A percentile compares a stretch with the other conserved stretches of the same genome.
Evolutionary conservation across 2,113 vertebrate species (phyloP).

Genomic region (Ornithorhynchus anatinus): DNA sequence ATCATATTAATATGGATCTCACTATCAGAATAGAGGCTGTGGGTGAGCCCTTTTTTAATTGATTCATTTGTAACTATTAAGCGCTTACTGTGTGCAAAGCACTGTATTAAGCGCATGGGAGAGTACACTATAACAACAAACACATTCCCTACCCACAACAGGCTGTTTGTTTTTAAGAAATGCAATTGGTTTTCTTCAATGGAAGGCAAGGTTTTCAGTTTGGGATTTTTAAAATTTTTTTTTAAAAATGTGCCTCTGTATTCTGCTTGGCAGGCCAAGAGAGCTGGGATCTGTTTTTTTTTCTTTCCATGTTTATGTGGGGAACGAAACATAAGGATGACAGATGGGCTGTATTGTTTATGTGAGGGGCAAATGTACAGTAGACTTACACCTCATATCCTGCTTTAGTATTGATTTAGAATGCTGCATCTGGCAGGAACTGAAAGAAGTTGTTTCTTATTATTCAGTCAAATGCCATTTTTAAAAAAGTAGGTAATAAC

Average conservation of each 20-base stretch:
- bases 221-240: neutral
- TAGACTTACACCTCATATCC: neutral
- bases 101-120: too few species aligned
- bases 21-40: too few species aligned
- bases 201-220: too few species aligned
- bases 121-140: too few species aligned
- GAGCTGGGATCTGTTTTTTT: neutral
- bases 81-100: too few species aligned
- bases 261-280: neutral
- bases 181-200: neutral
- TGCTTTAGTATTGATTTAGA: constrained; percentile 31
- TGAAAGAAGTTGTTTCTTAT: constrained; percentile 26
- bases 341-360: constrained; percentile 10
- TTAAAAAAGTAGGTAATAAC: neutral
- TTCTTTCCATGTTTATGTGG: neutral
- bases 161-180: neutral
- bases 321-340: constrained; percentile 4
- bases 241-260: neutral
- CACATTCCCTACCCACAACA: too few species aligned
- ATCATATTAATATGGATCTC: too few species aligned
- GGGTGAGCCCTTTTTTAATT: neutral
- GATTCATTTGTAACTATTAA: too few species aligned
- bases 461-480: constrained; percentile 34
- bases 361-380: constrained; percentile 16
- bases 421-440: constrained; percentile 18